These are phyloP conservation scores for Tychaedon coryphoeus DNA, from an alignment of 2,113 vertebrate genomes.

Conservation along the genomic window DNA sequence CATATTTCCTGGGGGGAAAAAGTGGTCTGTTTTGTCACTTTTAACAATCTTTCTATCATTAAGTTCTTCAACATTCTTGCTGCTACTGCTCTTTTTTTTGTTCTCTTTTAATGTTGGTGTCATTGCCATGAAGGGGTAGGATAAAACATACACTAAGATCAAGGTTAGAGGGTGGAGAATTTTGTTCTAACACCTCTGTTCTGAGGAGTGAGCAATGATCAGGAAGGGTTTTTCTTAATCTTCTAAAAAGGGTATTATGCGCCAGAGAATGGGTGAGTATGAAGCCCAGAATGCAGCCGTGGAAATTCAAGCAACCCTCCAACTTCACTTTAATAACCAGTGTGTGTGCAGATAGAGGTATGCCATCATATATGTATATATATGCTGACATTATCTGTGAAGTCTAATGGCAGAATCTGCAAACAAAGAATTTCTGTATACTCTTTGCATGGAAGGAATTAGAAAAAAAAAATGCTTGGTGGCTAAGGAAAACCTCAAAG, in stretches of 20 bases:
- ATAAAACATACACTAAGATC: constrained; percentile 61
- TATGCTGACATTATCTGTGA: neutral
- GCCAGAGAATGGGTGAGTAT: neutral
- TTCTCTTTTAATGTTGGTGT: constrained; percentile 61
- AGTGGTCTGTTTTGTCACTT: neutral
- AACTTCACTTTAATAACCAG: neutral
- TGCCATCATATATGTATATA: neutral
- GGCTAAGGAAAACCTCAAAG: neutral
- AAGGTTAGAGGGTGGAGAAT: constrained; percentile 44
- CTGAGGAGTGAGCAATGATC: constrained; percentile 24
- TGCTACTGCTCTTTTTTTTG: constrained; percentile 19
- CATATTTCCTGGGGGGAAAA: neutral
- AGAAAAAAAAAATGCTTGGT: neutral
- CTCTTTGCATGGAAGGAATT: neutral
- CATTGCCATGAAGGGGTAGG: constrained; percentile 62
- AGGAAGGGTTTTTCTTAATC: constrained; percentile 57
- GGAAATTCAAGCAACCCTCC: neutral
- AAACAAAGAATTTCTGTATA: neutral
- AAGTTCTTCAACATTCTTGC: constrained; percentile 38
- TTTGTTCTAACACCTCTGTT: constrained; percentile 48
- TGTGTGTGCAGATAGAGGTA: neutral
- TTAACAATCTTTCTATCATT: constrained; percentile 53
- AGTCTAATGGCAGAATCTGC: neutral
- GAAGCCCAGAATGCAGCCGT: neutral
- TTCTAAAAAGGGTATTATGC: constrained; percentile 31